A percentile compares a stretch with the other conserved stretches of the same genome.
Evolutionary conservation across 2,888 invertebrate species (phyloP).

Genomic region (Dasysyrphus albostriatus): DNA sequence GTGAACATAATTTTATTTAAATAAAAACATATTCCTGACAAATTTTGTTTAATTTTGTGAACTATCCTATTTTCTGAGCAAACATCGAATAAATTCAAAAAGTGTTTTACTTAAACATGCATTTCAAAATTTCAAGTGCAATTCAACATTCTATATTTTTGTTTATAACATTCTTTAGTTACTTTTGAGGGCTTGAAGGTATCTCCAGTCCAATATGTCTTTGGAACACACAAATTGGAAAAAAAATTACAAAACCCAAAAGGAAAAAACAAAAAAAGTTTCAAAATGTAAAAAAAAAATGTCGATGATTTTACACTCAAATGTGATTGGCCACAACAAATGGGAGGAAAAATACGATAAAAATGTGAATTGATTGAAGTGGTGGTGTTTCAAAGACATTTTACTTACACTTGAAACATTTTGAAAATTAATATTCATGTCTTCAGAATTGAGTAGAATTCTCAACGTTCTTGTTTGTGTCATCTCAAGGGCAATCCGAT

Average conservation of each 20-base stretch:
- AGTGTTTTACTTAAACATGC: slow-evolving; percentile 5
- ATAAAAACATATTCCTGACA: too few relatives aligned
- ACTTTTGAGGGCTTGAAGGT: slow-evolving; percentile 69
- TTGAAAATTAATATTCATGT: slow-evolving; percentile 90
- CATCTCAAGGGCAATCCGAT: slow-evolving; percentile 90
- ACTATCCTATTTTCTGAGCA: neutral
- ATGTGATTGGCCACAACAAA: slow-evolving; percentile 54
- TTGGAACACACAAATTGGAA: slow-evolving; percentile 55
- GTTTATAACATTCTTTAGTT: slow-evolving; percentile 56
- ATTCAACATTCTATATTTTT: slow-evolving; percentile 10
- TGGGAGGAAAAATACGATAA: slow-evolving; percentile 23
- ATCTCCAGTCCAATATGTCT: slow-evolving; percentile 72
- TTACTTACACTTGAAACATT: slow-evolving; percentile 90
- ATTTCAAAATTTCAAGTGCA: slow-evolving; percentile 17
- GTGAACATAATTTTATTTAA: too few relatives aligned
- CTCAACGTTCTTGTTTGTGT: slow-evolving; percentile 89
- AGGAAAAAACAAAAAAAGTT: slow-evolving; percentile 18
- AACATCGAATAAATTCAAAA: neutral
- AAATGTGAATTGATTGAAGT: slow-evolving; percentile 4
- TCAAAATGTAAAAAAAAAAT: slow-evolving; percentile 33
- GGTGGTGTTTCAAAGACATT: neutral
- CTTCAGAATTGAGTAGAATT: slow-evolving; percentile 92
- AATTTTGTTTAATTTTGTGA: neutral
- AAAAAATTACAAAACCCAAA: neutral
- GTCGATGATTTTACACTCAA: slow-evolving; percentile 57